phyloP scores from a whole-genome alignment of 2,888 invertebrate species.

The Caenorhabditis angaria region DNA sequence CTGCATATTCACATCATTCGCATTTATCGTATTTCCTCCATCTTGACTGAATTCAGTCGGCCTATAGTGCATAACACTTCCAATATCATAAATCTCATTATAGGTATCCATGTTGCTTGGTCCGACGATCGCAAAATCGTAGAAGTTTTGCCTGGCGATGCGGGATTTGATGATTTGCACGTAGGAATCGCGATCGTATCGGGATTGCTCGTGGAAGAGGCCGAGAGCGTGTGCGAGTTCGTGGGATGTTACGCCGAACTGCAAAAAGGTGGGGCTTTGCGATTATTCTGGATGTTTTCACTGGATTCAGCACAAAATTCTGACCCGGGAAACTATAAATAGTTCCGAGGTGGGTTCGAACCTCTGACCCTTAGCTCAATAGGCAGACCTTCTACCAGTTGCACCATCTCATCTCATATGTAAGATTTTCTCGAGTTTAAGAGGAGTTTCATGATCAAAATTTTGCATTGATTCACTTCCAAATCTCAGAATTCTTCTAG shows the following conservation, averaged over 20 bases:
- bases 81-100: slow-evolving; percentile 44
- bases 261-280: neutral
- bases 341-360: too few species aligned
- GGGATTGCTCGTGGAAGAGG: slow-evolving; percentile 49
- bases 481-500: too few species aligned
- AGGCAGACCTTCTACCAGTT: too few species aligned
- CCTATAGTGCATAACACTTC: slow-evolving; percentile 53
- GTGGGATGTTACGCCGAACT: slow-evolving; percentile 54
- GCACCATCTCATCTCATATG: too few species aligned
- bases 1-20: slow-evolving; percentile 43
- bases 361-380: too few species aligned
- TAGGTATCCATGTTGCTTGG: slow-evolving; percentile 40
- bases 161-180: slow-evolving; percentile 36
- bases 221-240: slow-evolving; percentile 54
- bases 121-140: slow-evolving; percentile 47
- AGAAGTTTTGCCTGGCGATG: slow-evolving; percentile 32
- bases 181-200: slow-evolving; percentile 44
- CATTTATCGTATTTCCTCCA: slow-evolving; percentile 41
- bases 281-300: too few species aligned
- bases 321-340: too few species aligned
- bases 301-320: too few species aligned
- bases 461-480: too few species aligned
- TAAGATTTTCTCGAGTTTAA: too few species aligned
- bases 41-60: slow-evolving; percentile 45
- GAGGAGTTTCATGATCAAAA: too few species aligned